phyloP scores from a whole-genome alignment of 1,140 invertebrate genomes.

The Lasioglossum baleicum region DNA sequence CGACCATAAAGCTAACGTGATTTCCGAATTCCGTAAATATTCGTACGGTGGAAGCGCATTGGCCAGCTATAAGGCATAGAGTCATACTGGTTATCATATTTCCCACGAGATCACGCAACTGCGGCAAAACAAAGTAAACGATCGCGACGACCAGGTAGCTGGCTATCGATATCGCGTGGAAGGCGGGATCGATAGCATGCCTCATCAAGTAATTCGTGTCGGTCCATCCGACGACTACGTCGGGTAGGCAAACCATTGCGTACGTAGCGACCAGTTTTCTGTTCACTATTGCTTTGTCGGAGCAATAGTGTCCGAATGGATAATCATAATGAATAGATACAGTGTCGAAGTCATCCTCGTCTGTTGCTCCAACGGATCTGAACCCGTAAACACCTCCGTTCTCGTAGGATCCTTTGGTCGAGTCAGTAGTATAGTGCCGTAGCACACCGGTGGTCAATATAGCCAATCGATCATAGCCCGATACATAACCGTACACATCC shows the following conservation, averaged over 20 bases:
- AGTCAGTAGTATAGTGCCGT: conserved; percentile 84
- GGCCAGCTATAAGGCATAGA: conserved; percentile 87
- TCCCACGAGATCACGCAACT: conserved; percentile 88
- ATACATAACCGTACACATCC: conserved; percentile 85
- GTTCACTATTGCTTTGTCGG: conserved; percentile 84
- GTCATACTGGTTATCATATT: conserved; percentile 91
- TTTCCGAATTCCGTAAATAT: conserved; percentile 89
- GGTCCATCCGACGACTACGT: conserved; percentile 84
- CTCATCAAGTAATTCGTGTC: conserved; percentile 86
- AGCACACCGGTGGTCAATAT: conserved; percentile 86
- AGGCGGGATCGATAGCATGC: conserved; percentile 87
- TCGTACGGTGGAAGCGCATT: conserved; percentile 88
- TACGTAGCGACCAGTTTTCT: conserved; percentile 81
- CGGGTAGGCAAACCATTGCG: conserved; percentile 87
- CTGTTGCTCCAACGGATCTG: conserved; percentile 65
- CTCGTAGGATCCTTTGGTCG: conserved; percentile 49
- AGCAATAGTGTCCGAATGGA: conserved; percentile 86
- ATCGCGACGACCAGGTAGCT: conserved; percentile 87
- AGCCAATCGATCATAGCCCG: conserved; percentile 82
- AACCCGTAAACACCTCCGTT: conserved; percentile 77
- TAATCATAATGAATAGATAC: conserved; percentile 85
- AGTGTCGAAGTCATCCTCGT: conserved; percentile 70
- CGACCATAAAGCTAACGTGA: conserved; percentile 88
- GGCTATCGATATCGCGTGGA: conserved; percentile 86
- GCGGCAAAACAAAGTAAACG: conserved; percentile 91